A percentile compares a stretch with the other conserved stretches of the same genome.
These are phyloP conservation scores for Malacosoma neustria DNA, from an alignment of 2,888 invertebrate species.

Conservation along the genomic window DNA sequence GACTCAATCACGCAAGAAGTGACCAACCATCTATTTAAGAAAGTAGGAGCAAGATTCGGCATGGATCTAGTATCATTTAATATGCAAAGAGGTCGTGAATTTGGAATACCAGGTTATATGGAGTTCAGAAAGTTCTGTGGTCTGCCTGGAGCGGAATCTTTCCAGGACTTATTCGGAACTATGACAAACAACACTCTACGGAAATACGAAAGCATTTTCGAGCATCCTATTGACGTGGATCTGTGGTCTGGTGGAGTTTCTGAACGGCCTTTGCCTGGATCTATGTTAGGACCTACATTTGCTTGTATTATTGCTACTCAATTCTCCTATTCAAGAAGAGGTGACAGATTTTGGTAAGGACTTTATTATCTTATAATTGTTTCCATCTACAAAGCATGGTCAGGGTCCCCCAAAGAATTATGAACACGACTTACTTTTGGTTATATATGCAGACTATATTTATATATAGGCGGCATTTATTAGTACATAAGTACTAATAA, in stretches of 20 bases:
- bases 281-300: slow-evolving; percentile 95
- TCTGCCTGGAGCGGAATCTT: slow-evolving; percentile 83
- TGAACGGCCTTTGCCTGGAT: slow-evolving; percentile 91
- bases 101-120: slow-evolving; percentile 94
- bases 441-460: too few species aligned
- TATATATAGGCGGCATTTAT: too few species aligned
- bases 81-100: slow-evolving; percentile 94
- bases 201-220: slow-evolving; percentile 88
- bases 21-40: slow-evolving; percentile 93
- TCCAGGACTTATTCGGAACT: slow-evolving; percentile 87
- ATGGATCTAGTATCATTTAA: slow-evolving; percentile 95
- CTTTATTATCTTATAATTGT: neutral
- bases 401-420: too few species aligned
- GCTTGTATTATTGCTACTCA: slow-evolving; percentile 95
- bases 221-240: slow-evolving; percentile 94
- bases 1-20: slow-evolving; percentile 94
- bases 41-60: slow-evolving; percentile 83
- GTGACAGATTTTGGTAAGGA: slow-evolving; percentile 91
- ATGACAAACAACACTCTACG: slow-evolving; percentile 92
- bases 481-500: too few species aligned
- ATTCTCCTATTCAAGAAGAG: slow-evolving; percentile 90
- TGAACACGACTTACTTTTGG: too few species aligned
- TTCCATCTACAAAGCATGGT: too few species aligned
- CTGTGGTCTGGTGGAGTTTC: slow-evolving; percentile 96
- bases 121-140: slow-evolving; percentile 94